These are phyloP conservation scores for Caradrina clavipalpis DNA, from an alignment of 2,888 invertebrate species.

Conservation along the genomic window DNA sequence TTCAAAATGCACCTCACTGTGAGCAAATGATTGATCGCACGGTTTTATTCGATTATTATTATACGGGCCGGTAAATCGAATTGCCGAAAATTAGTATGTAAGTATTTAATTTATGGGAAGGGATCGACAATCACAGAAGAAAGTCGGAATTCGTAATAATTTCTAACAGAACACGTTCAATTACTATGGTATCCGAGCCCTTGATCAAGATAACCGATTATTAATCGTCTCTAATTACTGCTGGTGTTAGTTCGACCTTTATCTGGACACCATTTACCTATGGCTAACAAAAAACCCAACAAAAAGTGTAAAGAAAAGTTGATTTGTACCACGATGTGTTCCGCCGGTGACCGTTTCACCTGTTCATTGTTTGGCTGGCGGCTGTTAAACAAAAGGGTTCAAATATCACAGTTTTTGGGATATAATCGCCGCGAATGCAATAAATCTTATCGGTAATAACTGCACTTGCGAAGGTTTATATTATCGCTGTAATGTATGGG, in stretches of 20 bases:
- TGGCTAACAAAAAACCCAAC: constrained; percentile 79
- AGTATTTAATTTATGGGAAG: constrained; percentile 60
- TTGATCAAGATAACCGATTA: constrained; percentile 90
- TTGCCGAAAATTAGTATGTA: constrained; percentile 52
- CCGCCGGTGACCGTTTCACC: constrained; percentile 83
- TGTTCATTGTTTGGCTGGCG: constrained; percentile 88
- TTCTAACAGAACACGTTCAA: constrained; percentile 74
- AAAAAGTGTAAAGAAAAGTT: constrained; percentile 89
- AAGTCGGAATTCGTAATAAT: constrained; percentile 67
- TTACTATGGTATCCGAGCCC: constrained; percentile 82
- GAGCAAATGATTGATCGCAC: constrained; percentile 76
- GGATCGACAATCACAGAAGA: constrained; percentile 57
- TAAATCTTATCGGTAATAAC: constrained; percentile 89
- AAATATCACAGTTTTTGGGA: constrained; percentile 88
- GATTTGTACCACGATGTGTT: constrained; percentile 76
- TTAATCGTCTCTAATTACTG: constrained; percentile 91
- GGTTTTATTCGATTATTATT: constrained; percentile 62
- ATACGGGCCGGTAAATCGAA: constrained; percentile 39
- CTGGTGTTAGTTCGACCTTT: constrained; percentile 90
- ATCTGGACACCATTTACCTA: constrained; percentile 89
- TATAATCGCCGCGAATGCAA: constrained; percentile 84
- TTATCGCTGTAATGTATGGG: constrained; percentile 83
- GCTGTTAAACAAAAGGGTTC: constrained; percentile 88
- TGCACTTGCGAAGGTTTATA: constrained; percentile 85
- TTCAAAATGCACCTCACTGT: constrained; percentile 72